phyloP scores from a whole-genome alignment of 2,797 vertebrate species.

The Acanthiza pusilla region DNA sequence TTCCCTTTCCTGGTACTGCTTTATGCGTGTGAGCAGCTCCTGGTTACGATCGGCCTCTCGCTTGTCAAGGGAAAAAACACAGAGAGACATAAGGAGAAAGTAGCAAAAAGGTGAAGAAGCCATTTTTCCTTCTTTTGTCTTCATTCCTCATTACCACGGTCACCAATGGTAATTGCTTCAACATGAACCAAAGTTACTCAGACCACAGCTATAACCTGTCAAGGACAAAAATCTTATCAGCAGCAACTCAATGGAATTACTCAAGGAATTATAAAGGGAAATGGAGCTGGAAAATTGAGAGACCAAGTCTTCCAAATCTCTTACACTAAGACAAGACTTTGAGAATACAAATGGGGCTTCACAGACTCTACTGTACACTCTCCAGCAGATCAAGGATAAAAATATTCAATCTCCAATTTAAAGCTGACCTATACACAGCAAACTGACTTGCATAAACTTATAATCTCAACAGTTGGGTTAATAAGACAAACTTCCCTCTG shows the following conservation, averaged over 20 bases:
- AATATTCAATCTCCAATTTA: background rate
- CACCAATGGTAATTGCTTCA: background rate
- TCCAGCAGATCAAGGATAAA: background rate
- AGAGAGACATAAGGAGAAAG: background rate
- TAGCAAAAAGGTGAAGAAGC: background rate
- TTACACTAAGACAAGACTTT: background rate
- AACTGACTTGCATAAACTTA: background rate
- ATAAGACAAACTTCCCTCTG: background rate
- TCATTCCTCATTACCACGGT: background rate
- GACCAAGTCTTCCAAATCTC: background rate
- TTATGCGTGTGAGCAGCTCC: slow-evolving; percentile 82
- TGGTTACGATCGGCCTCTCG: slow-evolving; percentile 88
- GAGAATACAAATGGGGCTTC: background rate
- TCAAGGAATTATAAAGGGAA: background rate
- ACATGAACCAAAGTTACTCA: background rate
- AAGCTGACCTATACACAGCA: background rate
- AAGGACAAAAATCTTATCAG: background rate
- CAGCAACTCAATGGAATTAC: background rate
- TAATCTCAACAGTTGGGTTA: background rate
- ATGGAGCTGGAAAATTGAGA: background rate
- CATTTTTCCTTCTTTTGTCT: background rate
- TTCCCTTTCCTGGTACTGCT: slow-evolving; percentile 85
- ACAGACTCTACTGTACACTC: background rate
- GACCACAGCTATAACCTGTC: background rate
- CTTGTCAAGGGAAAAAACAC: slow-evolving; percentile 61